Percentiles rank a stretch among this genome's conserved stretches.
Conservation (phyloP, 2,113 vertebrate genomes). For the Rhodinocichla rosea region DNA sequence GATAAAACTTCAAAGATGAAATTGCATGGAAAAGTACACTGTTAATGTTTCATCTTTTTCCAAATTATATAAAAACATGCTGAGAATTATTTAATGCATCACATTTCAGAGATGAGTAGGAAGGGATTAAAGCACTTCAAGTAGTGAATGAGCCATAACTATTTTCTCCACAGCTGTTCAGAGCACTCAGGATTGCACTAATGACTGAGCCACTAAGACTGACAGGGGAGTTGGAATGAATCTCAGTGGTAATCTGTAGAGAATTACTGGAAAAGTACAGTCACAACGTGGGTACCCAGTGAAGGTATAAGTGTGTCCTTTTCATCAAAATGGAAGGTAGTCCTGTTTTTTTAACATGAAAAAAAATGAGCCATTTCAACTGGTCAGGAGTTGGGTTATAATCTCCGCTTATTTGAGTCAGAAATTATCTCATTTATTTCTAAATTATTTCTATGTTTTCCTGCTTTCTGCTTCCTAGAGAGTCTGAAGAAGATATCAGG, state of each 20-base stretch:
- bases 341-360: neutral
- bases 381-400: neutral
- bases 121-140: conserved; percentile 15
- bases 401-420: neutral
- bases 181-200: conserved; percentile 3
- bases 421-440: neutral
- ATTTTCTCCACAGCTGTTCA: conserved; percentile 25
- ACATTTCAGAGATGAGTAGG: neutral
- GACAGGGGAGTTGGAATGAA: neutral
- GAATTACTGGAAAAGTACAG: conserved; percentile 4
- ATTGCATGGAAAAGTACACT: neutral
- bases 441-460: neutral
- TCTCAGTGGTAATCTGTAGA: neutral
- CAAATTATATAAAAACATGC: neutral
- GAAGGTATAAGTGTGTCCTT: neutral
- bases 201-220: neutral
- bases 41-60: conserved; percentile 3
- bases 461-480: neutral
- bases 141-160: conserved; percentile 32
- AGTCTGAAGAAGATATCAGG: neutral
- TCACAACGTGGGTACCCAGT: neutral
- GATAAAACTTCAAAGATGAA: neutral
- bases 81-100: conserved; percentile 14
- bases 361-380: neutral
- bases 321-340: neutral